A percentile compares a stretch with the other conserved stretches of the same genome.
These are phyloP conservation scores for Diarsia mendica DNA, from an alignment of 2,888 invertebrate genomes.

Conservation along the genomic window DNA sequence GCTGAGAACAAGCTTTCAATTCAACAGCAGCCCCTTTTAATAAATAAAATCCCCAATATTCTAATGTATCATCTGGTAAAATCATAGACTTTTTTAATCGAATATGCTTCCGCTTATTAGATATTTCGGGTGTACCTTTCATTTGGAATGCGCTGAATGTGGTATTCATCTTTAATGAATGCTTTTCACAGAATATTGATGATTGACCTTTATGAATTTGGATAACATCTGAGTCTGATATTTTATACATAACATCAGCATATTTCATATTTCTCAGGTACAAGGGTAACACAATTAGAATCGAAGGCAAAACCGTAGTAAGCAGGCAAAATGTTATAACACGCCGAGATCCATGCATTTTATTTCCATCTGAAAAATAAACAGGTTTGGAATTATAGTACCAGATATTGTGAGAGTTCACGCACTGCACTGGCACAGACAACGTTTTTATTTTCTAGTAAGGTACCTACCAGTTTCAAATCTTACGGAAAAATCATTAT, in stretches of 20 bases:
- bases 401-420: neutral
- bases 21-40: conserved; percentile 94
- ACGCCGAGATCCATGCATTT: conserved; percentile 95
- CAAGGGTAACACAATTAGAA: conserved; percentile 94
- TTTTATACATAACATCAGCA: conserved; percentile 94
- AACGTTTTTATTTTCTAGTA: neutral
- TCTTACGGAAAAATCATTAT: conserved; percentile 37
- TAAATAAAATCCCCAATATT: conserved; percentile 97
- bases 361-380: conserved; percentile 90
- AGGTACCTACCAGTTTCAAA: conserved; percentile 13
- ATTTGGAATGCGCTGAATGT: conserved; percentile 94
- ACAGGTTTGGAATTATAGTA: neutral
- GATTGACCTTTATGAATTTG: conserved; percentile 96
- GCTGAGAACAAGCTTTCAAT: conserved; percentile 94
- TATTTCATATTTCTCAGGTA: conserved; percentile 94
- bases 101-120: conserved; percentile 93
- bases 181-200: conserved; percentile 95
- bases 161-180: conserved; percentile 94
- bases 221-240: conserved; percentile 96
- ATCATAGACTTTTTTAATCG: conserved; percentile 95
- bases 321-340: conserved; percentile 94
- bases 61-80: conserved; percentile 95
- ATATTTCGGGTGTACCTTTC: conserved; percentile 92
- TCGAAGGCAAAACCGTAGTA: conserved; percentile 93
- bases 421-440: conserved; percentile 5